Evolutionary conservation across 1,140 invertebrate genomes (phyloP).

Genomic region (Aporrectodea caliginosa): DNA sequence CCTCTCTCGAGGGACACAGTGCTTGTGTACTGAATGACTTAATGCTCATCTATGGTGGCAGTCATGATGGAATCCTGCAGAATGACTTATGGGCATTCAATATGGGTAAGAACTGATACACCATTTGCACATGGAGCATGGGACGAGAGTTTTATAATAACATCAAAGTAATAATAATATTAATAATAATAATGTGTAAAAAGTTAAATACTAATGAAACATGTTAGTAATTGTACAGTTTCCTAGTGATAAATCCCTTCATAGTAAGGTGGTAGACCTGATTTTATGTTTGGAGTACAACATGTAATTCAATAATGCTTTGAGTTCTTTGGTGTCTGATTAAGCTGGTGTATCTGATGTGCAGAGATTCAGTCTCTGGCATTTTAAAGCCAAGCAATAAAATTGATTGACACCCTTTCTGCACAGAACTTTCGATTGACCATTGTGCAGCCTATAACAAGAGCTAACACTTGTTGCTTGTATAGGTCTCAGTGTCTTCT

Average conservation of each 20-base stretch:
- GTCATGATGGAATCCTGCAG: neutral
- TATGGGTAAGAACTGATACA: neutral
- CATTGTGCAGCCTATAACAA: no score
- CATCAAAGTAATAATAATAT: neutral
- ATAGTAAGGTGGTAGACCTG: neutral
- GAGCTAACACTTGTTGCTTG: no score
- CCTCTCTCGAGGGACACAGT: neutral
- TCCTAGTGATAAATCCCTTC: neutral
- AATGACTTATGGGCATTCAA: neutral
- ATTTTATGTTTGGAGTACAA: neutral
- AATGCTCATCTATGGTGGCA: conserved; percentile 5
- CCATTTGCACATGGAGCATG: no score
- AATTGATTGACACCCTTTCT: no score
- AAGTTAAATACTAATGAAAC: neutral
- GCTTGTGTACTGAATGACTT: neutral
- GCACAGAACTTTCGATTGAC: no score
- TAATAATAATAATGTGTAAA: neutral
- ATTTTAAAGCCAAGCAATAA: no score
- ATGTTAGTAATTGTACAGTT: neutral
- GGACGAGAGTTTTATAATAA: no score
- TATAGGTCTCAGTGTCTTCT: no score
- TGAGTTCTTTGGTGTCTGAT: no score
- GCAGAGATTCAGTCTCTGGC: no score
- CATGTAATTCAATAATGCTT: no score
- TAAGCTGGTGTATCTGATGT: no score